Evolutionary conservation across 2,797 vertebrate species (phyloP).

Genomic region (Lycodopsis pacificus): DNA sequence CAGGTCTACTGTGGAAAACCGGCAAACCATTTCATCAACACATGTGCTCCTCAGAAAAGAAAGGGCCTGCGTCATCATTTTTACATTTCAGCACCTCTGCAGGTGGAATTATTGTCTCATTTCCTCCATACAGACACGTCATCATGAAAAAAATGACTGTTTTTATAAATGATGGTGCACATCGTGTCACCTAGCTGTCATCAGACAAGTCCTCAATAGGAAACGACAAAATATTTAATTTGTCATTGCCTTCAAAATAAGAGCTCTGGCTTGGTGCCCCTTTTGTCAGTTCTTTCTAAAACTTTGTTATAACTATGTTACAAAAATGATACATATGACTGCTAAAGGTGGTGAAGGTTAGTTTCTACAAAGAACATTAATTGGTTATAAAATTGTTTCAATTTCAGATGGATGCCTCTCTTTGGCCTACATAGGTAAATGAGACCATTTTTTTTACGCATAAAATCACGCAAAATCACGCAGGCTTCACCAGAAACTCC

Average conservation of each 20-base stretch:
- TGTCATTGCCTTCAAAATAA: neutral
- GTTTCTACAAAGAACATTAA: too few species aligned
- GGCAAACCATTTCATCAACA: slow-evolving; percentile 41
- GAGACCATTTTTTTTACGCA: too few species aligned
- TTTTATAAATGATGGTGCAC: neutral
- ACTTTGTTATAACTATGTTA: neutral
- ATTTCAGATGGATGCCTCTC: too few species aligned
- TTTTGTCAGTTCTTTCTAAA: neutral
- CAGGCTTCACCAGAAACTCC: too few species aligned
- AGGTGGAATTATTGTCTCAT: slow-evolving; percentile 32
- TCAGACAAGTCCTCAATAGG: neutral
- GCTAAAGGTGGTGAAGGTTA: neutral
- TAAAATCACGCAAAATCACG: too few species aligned
- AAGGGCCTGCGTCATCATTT: slow-evolving; percentile 32
- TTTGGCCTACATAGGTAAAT: too few species aligned
- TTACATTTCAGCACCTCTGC: slow-evolving; percentile 22
- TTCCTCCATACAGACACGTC: slow-evolving; percentile 23
- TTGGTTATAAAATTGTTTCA: too few species aligned
- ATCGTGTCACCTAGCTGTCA: neutral
- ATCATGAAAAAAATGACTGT: neutral
- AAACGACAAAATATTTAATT: neutral
- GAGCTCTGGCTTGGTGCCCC: neutral
- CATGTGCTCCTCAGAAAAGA: slow-evolving; percentile 48
- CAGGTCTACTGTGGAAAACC: slow-evolving; percentile 21
- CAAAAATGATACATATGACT: neutral